Evolutionary conservation across 2,113 vertebrate genomes (phyloP).

Genomic region (Campylomormyrus tamandua): DNA sequence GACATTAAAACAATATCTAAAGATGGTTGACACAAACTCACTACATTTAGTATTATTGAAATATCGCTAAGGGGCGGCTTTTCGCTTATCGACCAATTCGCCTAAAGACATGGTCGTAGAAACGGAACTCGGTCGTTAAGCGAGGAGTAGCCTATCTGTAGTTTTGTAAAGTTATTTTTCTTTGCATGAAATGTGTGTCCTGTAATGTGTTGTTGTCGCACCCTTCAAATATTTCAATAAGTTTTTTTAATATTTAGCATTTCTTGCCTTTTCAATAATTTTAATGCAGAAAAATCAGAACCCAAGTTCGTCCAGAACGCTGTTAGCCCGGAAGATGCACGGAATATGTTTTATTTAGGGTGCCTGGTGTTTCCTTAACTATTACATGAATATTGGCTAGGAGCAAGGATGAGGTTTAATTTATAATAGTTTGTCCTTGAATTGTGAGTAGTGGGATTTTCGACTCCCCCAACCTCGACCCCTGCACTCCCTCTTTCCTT

Average conservation of each 20-base stretch:
- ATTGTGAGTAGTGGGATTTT: slow-evolving; percentile 60
- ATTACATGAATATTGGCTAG: slow-evolving; percentile 67
- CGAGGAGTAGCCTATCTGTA: neutral
- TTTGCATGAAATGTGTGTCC: neutral
- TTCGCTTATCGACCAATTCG: too few species aligned
- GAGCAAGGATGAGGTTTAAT: slow-evolving; percentile 63
- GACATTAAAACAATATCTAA: too few species aligned
- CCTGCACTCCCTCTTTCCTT: slow-evolving; percentile 18
- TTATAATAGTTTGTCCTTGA: slow-evolving; percentile 71
- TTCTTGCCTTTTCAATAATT: neutral
- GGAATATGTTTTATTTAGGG: slow-evolving; percentile 12
- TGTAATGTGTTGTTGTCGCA: neutral
- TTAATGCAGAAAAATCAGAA: neutral
- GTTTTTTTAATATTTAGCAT: neutral
- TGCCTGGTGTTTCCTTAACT: slow-evolving; percentile 45
- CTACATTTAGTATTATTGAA: too few species aligned
- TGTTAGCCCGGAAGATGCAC: neutral
- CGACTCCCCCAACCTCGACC: slow-evolving; percentile 40
- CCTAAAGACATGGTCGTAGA: too few species aligned
- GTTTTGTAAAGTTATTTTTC: neutral
- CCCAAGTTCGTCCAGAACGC: neutral
- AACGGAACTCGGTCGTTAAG: too few species aligned
- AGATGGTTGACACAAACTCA: too few species aligned
- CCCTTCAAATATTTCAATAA: neutral
- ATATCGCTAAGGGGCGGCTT: too few species aligned